Percentiles rank a stretch among this genome's conserved stretches.
Evolutionary conservation across 2,797 vertebrate species (phyloP).

Genomic region (Orestias chungarensis): DNA sequence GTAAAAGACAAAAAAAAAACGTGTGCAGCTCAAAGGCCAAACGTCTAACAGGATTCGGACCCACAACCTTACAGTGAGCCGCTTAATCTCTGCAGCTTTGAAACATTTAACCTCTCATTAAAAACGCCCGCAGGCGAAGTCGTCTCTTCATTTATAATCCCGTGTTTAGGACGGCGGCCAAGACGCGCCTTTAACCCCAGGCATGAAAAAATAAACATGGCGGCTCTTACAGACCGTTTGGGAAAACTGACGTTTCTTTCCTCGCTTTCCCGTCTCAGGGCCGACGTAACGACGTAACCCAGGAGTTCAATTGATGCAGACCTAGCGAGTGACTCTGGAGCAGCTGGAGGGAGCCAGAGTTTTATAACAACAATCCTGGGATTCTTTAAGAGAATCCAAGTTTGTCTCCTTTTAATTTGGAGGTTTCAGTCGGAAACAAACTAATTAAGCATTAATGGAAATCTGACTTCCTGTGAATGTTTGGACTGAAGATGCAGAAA

Average conservation of each 20-base stretch:
- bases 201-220: too few relatives aligned
- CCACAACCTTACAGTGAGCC: not conserved
- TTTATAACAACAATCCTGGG: not conserved
- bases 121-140: not conserved
- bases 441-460: too few relatives aligned
- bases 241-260: too few relatives aligned
- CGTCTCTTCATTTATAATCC: too few relatives aligned
- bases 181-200: too few relatives aligned
- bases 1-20: too few relatives aligned
- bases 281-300: not conserved
- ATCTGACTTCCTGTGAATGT: too few relatives aligned
- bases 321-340: not conserved
- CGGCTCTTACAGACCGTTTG: too few relatives aligned
- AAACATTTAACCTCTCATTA: not conserved
- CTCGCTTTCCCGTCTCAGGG: not conserved
- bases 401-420: too few relatives aligned
- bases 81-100: not conserved
- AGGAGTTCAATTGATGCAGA: slow-evolving; percentile 36
- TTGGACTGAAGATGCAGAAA: too few relatives aligned
- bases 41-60: not conserved
- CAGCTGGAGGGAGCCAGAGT: not conserved
- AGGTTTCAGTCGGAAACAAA: too few relatives aligned
- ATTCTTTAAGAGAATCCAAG: not conserved
- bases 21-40: too few relatives aligned
- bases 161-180: not conserved